Evolutionary conservation across 2,113 vertebrate genomes (phyloP).

Genomic region (Pholis gunnellus): DNA sequence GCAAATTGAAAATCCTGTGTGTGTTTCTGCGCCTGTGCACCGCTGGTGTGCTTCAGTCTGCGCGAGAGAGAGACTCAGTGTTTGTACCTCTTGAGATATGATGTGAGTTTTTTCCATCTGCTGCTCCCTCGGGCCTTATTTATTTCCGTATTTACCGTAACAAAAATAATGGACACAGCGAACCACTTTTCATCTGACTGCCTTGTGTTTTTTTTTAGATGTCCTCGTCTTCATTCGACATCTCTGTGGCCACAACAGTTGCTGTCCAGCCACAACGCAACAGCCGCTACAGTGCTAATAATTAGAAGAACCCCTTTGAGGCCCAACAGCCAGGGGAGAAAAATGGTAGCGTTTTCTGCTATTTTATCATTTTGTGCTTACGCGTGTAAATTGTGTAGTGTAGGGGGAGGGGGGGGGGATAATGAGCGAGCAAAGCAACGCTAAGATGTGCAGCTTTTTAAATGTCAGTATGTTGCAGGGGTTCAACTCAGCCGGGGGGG

Average conservation of each 20-base stretch:
- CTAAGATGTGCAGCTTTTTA: slow-evolving; percentile 63
- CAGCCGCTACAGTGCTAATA: slow-evolving; percentile 54
- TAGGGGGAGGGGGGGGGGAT: slow-evolving; percentile 5
- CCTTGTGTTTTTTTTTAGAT: slow-evolving; percentile 18
- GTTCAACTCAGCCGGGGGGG: slow-evolving; percentile 19
- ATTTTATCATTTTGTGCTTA: slow-evolving; percentile 52
- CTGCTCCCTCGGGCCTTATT: slow-evolving; percentile 56
- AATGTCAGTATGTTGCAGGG: slow-evolving; percentile 62
- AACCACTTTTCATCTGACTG: slow-evolving; percentile 34
- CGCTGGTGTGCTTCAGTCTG: slow-evolving; percentile 34
- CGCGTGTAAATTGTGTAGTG: slow-evolving; percentile 19
- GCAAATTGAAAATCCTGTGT: slow-evolving; percentile 67
- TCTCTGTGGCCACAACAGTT: slow-evolving; percentile 24
- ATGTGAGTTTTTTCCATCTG: slow-evolving; percentile 66
- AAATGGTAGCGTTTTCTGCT: slow-evolving; percentile 47
- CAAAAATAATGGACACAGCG: slow-evolving; percentile 54
- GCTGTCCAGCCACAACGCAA: slow-evolving; percentile 26
- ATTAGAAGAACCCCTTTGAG: slow-evolving; percentile 54
- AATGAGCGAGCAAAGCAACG: slow-evolving; percentile 44
- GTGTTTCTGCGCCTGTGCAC: slow-evolving; percentile 38
- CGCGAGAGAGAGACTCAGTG: slow-evolving; percentile 1
- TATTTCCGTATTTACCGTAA: slow-evolving; percentile 51
- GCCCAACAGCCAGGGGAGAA: slow-evolving; percentile 18
- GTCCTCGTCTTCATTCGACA: slow-evolving; percentile 18
- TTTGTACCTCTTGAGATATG: slow-evolving; percentile 57